Percentiles rank a stretch among this genome's conserved stretches.
Evolutionary conservation across 2,113 vertebrate species (phyloP).

Genomic region (Morone saxatilis): DNA sequence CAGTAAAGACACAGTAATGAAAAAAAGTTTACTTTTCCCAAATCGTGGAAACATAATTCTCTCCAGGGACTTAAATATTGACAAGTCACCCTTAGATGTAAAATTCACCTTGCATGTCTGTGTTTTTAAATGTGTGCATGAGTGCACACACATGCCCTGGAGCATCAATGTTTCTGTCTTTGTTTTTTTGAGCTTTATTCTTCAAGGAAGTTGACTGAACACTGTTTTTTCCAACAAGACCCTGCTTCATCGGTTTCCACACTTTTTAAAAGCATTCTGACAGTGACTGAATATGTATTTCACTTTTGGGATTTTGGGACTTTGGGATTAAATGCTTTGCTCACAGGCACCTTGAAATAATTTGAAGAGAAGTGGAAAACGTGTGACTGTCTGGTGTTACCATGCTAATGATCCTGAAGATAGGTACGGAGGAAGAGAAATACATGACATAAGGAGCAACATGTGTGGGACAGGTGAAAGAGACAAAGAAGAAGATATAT

Average conservation of each 20-base stretch:
- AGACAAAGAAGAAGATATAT: background rate
- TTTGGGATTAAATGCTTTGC: background rate
- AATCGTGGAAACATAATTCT: background rate
- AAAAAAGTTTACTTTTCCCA: constrained; percentile 4
- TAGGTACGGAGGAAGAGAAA: background rate
- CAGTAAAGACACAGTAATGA: background rate
- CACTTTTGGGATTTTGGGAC: background rate
- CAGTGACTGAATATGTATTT: background rate
- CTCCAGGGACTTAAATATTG: constrained; percentile 15
- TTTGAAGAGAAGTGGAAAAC: background rate
- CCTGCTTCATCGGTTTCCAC: constrained; percentile 39
- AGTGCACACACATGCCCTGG: background rate
- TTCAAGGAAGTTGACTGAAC: background rate
- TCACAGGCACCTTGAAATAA: background rate
- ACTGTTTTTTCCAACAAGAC: constrained; percentile 16
- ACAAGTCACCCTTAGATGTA: constrained; percentile 20
- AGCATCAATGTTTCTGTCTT: constrained; percentile 12
- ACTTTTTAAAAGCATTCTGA: constrained; percentile 9
- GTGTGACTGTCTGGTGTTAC: background rate
- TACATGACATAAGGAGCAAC: background rate
- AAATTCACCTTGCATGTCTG: constrained; percentile 32
- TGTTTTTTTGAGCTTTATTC: constrained; percentile 1
- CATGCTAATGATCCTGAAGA: background rate
- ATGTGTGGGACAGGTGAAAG: background rate
- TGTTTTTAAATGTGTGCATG: background rate